phyloP scores from a whole-genome alignment of 2,113 vertebrate genomes.

The Macquaria australasica region DNA sequence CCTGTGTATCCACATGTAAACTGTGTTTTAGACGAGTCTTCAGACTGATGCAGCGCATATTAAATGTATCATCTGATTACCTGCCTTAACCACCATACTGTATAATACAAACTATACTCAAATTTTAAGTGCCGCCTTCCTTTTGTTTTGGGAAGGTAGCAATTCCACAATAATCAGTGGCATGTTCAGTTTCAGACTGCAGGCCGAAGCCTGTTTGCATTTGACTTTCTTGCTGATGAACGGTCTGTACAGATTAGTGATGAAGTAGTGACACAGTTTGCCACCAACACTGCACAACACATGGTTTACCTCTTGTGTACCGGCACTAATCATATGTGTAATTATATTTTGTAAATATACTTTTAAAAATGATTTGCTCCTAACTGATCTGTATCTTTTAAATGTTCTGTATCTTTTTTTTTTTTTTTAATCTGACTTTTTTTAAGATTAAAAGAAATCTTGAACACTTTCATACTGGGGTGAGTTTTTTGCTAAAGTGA shows the following conservation, averaged over 20 bases:
- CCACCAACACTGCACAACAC: constrained; percentile 41
- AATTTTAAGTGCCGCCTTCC: background rate
- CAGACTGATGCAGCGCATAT: background rate
- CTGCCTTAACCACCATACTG: background rate
- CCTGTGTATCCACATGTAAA: background rate
- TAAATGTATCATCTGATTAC: background rate
- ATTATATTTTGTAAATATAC: constrained; percentile 68
- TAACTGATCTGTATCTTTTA: constrained; percentile 34
- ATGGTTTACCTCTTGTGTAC: constrained; percentile 50
- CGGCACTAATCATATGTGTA: constrained; percentile 38
- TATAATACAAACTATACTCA: background rate
- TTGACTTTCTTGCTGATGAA: background rate
- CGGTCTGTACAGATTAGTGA: background rate
- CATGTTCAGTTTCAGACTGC: background rate
- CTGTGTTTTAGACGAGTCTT: background rate
- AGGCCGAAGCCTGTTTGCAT: background rate
- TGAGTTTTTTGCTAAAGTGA: background rate
- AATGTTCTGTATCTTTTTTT: constrained; percentile 36
- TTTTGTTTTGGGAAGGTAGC: background rate
- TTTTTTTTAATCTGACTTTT: constrained; percentile 60
- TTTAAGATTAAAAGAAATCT: constrained; percentile 55
- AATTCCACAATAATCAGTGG: background rate
- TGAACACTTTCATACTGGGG: background rate
- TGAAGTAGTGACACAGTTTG: background rate
- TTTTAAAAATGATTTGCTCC: constrained; percentile 47